Evolutionary conservation across 1,140 invertebrate species (phyloP), one percentile per base, ranked within the genome.

Genomic region (Parasteatoda tepidariorum): DNA sequence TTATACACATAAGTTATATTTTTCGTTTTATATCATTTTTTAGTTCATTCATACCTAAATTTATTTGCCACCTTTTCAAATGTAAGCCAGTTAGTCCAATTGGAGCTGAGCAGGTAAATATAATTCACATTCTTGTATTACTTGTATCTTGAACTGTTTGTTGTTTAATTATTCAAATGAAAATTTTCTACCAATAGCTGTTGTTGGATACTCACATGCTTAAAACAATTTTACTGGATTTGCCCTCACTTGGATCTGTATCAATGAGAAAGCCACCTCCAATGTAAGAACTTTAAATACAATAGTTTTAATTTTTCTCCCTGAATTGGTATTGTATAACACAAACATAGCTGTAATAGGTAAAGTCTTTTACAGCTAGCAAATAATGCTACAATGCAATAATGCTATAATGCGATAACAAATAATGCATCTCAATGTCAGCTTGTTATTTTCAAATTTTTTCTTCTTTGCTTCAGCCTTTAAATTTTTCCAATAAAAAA

Each of bases 181-280:
- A n/a, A n/a, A n/a, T n/a, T 68, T 68, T 64, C 18, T 61, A 11
- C n/a, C 55, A 18, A 22, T 84, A 90, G 89, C 89, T 99, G n/a
- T 89, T 99, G 26, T 89, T 99, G 0, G 98, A 99, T 89, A 97
- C 98, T 9, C 98, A 99, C 87, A 98, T 97, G 90, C 89, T 99
- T 67, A 99, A 99, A 90, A 98, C 97, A 0, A 94, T 97, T 9
- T 88, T 99, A n/a, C 88, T 99, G 18, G 96, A 98, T 89, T 90
- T 99, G 78, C 98, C 98, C 0, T 97, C 95, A 0, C 93, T 98
- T 41, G 96, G 95, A 0, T 96, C 95, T 22, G 93, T 95, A 87
- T 92, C 97, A 2, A 93, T 93, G 79, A 90, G 95, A 55, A 95
- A 96, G 88, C 94, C 96, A 13, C 97, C 96, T 0, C 93, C 95